Evolutionary conservation across 2,888 invertebrate species (phyloP), one percentile per base, ranked within the genome.

Genomic region (Colostygia pectinataria): DNA sequence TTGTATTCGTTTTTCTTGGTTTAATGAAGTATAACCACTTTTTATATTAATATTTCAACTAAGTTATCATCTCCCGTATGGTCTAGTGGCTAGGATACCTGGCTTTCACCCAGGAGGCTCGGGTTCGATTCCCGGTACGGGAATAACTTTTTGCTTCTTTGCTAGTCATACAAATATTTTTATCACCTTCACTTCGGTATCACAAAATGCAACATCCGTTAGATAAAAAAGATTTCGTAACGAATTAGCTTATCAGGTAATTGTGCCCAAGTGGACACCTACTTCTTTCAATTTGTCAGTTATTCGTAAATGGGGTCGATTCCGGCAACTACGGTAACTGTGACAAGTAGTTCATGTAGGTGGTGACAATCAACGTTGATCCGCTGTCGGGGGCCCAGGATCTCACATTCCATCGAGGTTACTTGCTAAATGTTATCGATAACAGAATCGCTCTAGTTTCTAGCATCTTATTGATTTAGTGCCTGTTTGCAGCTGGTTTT

Each of bases 51-150:
- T 29, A 46, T 40, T 40, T 46, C 0, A 12, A 8, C 18, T 0
- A 0, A 0, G 1, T 8, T 1, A 2, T 25, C 13, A 74, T 33
- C 58, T 91, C 91, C 91, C 91, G 91, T 91, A 91, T 91, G 91
- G 91, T 92, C 92, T 92, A 92, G 92, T 92, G 92, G 92, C 92
- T 92, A 92, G 92, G 92, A 92, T 93, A 92, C 92, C 92, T 92
- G 92, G 92, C 92, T 92, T 91, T 92, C 92, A 92, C 92, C 92
- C 92, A 92, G 92, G 92, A 93, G 92, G 92, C 93, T 92, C 92
- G 92, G 92, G 92, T 93, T 93, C 93, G 92, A 93, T 93, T 93
- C 92, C 92, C 92, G 92, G 92, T 92, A 92, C 91, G 92, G 92
- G 92, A 92, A 92, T 51, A 5, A 32, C 14, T 40, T 57, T 47